Conservation (phyloP, 2,888 invertebrate species). For the Oegoconia quadripuncta region DNA sequence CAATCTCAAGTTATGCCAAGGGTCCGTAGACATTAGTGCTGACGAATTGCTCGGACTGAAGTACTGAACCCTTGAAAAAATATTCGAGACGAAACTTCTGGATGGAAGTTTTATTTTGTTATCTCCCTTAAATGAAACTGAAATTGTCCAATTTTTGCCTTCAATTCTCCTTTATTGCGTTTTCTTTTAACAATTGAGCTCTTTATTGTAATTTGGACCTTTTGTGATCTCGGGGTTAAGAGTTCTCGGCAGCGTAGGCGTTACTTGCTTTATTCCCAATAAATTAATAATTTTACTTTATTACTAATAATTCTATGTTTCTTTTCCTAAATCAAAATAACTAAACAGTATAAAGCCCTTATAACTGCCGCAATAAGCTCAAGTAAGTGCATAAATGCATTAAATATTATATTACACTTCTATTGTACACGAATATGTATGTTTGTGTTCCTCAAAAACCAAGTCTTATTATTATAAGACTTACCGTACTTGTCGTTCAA, state of each 20-base stretch:
- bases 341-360: too few relatives aligned
- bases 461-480: conserved; percentile 31
- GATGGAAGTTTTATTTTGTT: conserved; percentile 44
- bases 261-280: too few relatives aligned
- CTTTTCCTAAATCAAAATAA: too few relatives aligned
- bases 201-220: not conserved
- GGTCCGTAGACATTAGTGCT: conserved; percentile 32
- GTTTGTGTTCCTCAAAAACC: too few relatives aligned
- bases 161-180: conserved; percentile 9
- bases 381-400: too few relatives aligned
- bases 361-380: too few relatives aligned
- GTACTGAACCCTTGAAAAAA: conserved; percentile 27
- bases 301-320: too few relatives aligned
- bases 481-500: conserved; percentile 51
- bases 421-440: too few relatives aligned
- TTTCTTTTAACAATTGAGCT: conserved; percentile 7
- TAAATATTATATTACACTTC: too few relatives aligned
- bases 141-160: conserved; percentile 13
- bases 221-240: conserved; percentile 1
- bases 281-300: too few relatives aligned
- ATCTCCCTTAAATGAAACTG: conserved; percentile 32
- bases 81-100: conserved; percentile 23
- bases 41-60: conserved; percentile 35
- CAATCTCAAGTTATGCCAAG: conserved; percentile 31
- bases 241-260: conserved; percentile 6